Percentiles rank a stretch among this genome's conserved stretches.
These are phyloP conservation scores for Hesperia comma DNA, from an alignment of 2,888 invertebrate species.

Conservation along the genomic window DNA sequence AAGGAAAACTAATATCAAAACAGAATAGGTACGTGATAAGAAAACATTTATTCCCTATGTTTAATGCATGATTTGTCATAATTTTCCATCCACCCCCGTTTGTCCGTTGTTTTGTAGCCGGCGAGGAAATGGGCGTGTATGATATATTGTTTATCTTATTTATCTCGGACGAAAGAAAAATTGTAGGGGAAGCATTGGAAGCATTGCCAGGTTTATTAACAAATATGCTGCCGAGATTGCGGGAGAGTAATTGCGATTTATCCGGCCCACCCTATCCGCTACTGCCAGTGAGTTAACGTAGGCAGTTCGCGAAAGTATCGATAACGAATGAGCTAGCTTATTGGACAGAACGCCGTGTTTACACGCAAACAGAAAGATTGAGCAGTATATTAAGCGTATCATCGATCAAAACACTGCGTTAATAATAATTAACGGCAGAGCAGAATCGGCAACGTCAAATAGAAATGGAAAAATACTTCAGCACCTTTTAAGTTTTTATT, in stretches of 20 bases:
- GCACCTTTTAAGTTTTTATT: neutral
- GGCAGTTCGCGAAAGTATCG: slow-evolving; percentile 14
- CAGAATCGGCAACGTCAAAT: neutral
- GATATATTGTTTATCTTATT: slow-evolving; percentile 80
- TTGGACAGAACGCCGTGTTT: neutral
- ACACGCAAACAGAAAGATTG: too few relatives aligned
- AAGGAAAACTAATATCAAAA: slow-evolving; percentile 83
- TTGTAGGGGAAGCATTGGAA: slow-evolving; percentile 65
- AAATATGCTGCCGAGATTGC: slow-evolving; percentile 63
- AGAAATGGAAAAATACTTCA: too few relatives aligned
- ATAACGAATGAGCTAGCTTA: neutral
- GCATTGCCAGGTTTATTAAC: slow-evolving; percentile 71
- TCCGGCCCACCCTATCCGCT: slow-evolving; percentile 35
- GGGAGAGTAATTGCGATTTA: slow-evolving; percentile 58
- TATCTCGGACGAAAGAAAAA: slow-evolving; percentile 75
- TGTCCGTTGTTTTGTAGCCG: slow-evolving; percentile 77
- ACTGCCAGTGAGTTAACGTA: slow-evolving; percentile 16
- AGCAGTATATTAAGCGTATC: neutral
- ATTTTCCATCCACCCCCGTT: slow-evolving; percentile 76
- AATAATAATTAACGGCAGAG: neutral
- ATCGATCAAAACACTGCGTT: neutral
- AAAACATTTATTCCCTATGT: slow-evolving; percentile 84
- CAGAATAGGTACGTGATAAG: slow-evolving; percentile 84
- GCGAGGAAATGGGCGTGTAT: slow-evolving; percentile 77
- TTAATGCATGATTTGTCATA: slow-evolving; percentile 85